A percentile compares a stretch with the other conserved stretches of the same genome.
Evolutionary conservation across 2,797 vertebrate genomes (phyloP).

Genomic region (Oophaga sylvatica): DNA sequence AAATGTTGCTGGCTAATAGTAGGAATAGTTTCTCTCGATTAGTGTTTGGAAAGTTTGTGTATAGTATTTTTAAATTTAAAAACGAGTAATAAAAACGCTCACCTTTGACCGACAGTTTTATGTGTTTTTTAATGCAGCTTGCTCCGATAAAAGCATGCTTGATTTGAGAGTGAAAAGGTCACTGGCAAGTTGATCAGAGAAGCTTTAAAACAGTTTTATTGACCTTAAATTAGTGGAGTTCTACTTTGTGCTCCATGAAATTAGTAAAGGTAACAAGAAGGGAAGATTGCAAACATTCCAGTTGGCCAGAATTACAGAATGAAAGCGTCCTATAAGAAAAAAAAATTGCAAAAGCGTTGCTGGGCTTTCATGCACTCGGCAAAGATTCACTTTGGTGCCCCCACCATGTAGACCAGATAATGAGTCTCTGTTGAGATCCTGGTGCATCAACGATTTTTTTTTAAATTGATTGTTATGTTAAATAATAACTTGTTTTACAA

Average conservation of each 20-base stretch:
- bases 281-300: constrained; percentile 39
- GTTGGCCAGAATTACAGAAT: not conserved
- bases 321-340: not conserved
- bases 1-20: constrained; percentile 58
- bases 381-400: too few relatives aligned
- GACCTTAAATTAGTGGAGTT: constrained; percentile 75
- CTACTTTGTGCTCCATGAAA: constrained; percentile 49
- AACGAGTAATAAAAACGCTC: constrained; percentile 58
- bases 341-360: too few relatives aligned
- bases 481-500: too few relatives aligned
- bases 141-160: constrained; percentile 75
- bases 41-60: constrained; percentile 61
- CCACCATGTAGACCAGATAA: too few relatives aligned
- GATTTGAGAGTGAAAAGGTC: constrained; percentile 74
- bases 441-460: too few relatives aligned
- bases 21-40: constrained; percentile 53
- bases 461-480: too few relatives aligned
- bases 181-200: constrained; percentile 69
- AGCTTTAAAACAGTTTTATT: constrained; percentile 75
- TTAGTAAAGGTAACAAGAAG: constrained; percentile 48
- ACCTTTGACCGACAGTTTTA: constrained; percentile 63
- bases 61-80: constrained; percentile 61
- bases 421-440: too few relatives aligned
- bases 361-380: too few relatives aligned
- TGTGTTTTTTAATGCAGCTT: constrained; percentile 68